These are phyloP conservation scores for Mormyrops boulengeri DNA, from an alignment of 2,797 vertebrate genomes.

Conservation along the genomic window DNA sequence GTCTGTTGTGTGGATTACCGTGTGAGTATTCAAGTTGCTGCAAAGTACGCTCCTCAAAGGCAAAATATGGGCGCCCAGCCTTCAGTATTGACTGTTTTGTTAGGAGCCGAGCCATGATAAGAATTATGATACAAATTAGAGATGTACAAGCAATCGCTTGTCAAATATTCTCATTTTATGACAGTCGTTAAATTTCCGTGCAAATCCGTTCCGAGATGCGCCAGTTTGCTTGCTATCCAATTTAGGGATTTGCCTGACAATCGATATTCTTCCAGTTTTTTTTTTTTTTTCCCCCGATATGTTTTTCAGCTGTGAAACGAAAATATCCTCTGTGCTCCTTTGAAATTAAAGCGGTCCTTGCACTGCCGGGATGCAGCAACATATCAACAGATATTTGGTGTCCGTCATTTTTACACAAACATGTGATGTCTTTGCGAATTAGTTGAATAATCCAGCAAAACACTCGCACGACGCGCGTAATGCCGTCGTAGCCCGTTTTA, in stretches of 20 bases:
- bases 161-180: neutral
- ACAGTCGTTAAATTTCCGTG: neutral
- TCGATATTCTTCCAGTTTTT: neutral
- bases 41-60: neutral
- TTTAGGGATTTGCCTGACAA: neutral
- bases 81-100: neutral
- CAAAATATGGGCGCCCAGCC: neutral
- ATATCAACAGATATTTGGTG: neutral
- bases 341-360: neutral
- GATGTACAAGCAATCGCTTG: neutral
- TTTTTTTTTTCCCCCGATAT: too few species aligned
- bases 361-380: neutral
- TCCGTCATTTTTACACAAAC: neutral
- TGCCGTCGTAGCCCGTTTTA: neutral
- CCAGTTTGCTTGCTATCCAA: neutral
- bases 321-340: neutral
- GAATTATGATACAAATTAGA: slow-evolving; percentile 3
- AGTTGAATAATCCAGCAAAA: neutral
- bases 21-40: slow-evolving; percentile 7
- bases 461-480: neutral
- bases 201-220: neutral
- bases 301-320: neutral
- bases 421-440: neutral
- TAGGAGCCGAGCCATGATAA: neutral
- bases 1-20: neutral